Base-by-base conservation (phyloP, 2,797 vertebrate genomes). In the Lepilemur ruficaudatus region DNA sequence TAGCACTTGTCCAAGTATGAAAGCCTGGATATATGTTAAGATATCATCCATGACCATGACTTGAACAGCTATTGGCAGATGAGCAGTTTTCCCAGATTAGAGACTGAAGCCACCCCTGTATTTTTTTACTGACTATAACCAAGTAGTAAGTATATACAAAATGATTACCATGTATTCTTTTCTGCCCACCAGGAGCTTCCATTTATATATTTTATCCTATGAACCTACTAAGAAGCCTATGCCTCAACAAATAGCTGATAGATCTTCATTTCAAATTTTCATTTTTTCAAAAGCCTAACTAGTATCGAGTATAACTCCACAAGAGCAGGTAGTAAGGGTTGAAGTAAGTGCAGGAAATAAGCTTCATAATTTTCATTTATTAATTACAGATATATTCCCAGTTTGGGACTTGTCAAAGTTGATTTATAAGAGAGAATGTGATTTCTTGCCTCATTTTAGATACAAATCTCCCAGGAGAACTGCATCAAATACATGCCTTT, bases 361-460 rank as follows among this genome's bases (percentile, higher is more conserved):
- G 15, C 43, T 78, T 28, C n/a, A 41, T 95, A 93, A 82, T 81
- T 86, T 63, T 93, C 59, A 75, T 70, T 92, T 50, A 94, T 96
- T 46, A 92, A 84, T 89, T 84, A 32, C 9, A 75, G 13, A 10
- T 30, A 70, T 55, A 91, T 69, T 95, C 46, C 35, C 43, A 73
- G n/a, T 83, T 48, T 41, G 32, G 75, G 23, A 57, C 20, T 82
- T 92, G 57, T 97, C 95, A 94, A 65, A 48, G 7, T 95, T 92
- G 81, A 78, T 98, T 89, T 50, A 73, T 20, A 52, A 48, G 41
- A 96, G 50, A 96, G 76, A 94, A 95, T 76, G 41, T 96, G 69
- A 97, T 95, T 98, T 81, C 76, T 82, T 89, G 69, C 61, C 93
- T 95, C 20, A 83, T 96, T 97, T 97, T 96, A 90, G 93, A 95